phyloP scores from a whole-genome alignment of 2,797 vertebrate genomes.

The Falco novaeseelandiae region DNA sequence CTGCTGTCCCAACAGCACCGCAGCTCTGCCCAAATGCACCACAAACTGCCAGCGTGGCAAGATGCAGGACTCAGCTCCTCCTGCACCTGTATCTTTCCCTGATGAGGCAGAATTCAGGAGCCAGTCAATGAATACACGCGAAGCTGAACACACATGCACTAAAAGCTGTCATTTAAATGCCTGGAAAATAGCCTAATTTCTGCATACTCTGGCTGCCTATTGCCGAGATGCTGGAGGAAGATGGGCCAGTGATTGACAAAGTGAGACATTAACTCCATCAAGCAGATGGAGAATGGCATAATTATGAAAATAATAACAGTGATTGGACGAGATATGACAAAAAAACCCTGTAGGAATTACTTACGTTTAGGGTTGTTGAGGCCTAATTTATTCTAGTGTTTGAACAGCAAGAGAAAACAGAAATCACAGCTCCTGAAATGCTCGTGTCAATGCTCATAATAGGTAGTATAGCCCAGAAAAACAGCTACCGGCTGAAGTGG shows the following conservation, averaged over 20 bases:
- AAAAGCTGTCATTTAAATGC: slow-evolving; percentile 26
- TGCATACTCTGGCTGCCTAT: neutral
- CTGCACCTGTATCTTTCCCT: neutral
- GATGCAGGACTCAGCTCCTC: neutral
- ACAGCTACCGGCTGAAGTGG: neutral
- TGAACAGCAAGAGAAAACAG: slow-evolving; percentile 28
- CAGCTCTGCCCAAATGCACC: neutral
- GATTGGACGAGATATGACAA: neutral
- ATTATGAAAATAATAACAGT: slow-evolving; percentile 58
- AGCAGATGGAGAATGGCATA: slow-evolving; percentile 53
- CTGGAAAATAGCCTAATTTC: slow-evolving; percentile 38
- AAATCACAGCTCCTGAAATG: neutral
- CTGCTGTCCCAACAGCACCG: neutral
- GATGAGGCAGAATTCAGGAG: neutral
- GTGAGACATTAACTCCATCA: slow-evolving; percentile 36
- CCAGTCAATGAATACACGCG: neutral
- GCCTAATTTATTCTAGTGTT: slow-evolving; percentile 18
- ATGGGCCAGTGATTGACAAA: slow-evolving; percentile 29
- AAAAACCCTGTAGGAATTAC: neutral
- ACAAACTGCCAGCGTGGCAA: accelerated
- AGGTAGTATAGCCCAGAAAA: neutral
- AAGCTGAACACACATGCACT: neutral
- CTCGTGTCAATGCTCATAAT: neutral
- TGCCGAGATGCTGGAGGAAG: neutral
- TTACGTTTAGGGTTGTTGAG: neutral